A percentile compares a stretch with the other conserved stretches of the same genome.
Conservation (phyloP, 2,888 invertebrate species). For the Argyresthia goedartella region DNA sequence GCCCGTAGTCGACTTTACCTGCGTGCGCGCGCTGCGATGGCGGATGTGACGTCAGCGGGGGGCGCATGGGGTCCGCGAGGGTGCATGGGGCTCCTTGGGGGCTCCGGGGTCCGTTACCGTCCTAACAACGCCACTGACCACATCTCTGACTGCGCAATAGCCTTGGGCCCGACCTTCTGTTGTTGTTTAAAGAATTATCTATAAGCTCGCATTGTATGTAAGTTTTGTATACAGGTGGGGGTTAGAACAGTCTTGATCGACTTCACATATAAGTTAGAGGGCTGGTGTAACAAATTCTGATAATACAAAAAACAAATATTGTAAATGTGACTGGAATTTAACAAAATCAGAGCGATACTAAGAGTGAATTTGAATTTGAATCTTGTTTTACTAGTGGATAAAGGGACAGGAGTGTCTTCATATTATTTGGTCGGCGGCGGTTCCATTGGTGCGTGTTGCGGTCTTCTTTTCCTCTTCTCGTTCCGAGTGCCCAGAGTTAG, state of each 20-base stretch:
- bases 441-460: neutral
- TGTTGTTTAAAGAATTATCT: slow-evolving; percentile 64
- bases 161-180: slow-evolving; percentile 67
- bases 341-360: too few relatives aligned
- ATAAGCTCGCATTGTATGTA: slow-evolving; percentile 45
- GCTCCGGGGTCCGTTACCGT: slow-evolving; percentile 24
- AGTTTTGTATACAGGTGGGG: neutral
- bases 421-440: neutral
- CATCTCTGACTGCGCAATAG: slow-evolving; percentile 62
- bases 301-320: neutral
- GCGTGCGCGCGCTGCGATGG: too few relatives aligned
- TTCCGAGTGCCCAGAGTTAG: neutral
- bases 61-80: too few relatives aligned
- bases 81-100: slow-evolving; percentile 15
- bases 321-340: neutral
- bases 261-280: neutral
- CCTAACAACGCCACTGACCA: slow-evolving; percentile 64
- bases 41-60: too few relatives aligned
- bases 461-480: neutral
- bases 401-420: neutral
- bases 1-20: slow-evolving; percentile 64
- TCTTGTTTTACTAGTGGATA: neutral
- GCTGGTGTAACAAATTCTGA: neutral
- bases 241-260: neutral
- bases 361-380: neutral